Evolutionary conservation across 1,140 invertebrate species (phyloP).

Genomic region (Mamestra configurata): DNA sequence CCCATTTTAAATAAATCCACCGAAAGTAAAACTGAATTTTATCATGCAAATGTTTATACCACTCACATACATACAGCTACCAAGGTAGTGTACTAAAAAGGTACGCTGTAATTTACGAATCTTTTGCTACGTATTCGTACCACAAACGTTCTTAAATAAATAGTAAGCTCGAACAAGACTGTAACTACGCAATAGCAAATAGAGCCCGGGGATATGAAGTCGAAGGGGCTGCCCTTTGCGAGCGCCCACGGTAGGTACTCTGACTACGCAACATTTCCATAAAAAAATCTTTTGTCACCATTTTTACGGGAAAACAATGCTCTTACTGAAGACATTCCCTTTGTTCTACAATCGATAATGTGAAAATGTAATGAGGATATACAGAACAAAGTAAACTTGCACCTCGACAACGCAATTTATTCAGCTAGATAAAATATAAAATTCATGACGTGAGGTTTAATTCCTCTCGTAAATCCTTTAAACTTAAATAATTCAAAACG

Average conservation of each 20-base stretch:
- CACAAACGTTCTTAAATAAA: slow-evolving; percentile 42
- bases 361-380: background rate
- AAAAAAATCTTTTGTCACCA: slow-evolving; percentile 36
- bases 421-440: slow-evolving; percentile 2
- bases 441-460: slow-evolving; percentile 25
- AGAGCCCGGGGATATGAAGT: slow-evolving; percentile 45
- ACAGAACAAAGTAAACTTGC: background rate
- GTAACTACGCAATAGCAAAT: slow-evolving; percentile 44
- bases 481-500: slow-evolving; percentile 40
- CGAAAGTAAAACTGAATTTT: slow-evolving; percentile 5
- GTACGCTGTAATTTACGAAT: slow-evolving; percentile 15
- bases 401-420: background rate
- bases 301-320: slow-evolving; percentile 17
- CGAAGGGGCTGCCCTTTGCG: slow-evolving; percentile 36
- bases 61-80: background rate
- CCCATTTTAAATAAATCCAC: background rate
- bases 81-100: slow-evolving; percentile 7
- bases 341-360: slow-evolving; percentile 24
- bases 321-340: slow-evolving; percentile 17
- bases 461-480: slow-evolving; percentile 4
- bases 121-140: slow-evolving; percentile 29
- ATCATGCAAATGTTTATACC: slow-evolving; percentile 12
- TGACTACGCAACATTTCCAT: slow-evolving; percentile 38
- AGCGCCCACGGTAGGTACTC: background rate
- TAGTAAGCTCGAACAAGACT: slow-evolving; percentile 38